phyloP scores from a whole-genome alignment of 2,113 vertebrate species.

The Kryptolebias marmoratus region DNA sequence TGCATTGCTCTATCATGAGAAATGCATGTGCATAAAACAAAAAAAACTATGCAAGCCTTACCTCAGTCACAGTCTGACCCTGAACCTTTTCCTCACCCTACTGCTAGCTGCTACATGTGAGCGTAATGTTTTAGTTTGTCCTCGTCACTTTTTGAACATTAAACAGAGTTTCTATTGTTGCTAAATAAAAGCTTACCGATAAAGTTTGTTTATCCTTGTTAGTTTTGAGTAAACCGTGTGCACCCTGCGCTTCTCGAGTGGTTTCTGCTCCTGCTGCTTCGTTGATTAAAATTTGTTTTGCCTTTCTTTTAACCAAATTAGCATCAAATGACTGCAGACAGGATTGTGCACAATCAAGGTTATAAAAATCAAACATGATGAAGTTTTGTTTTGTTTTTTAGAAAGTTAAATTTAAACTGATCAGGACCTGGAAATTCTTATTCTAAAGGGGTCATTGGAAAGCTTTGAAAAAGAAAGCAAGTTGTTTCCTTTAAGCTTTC shows the following conservation, averaged over 20 bases:
- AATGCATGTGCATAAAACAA: slow-evolving; percentile 55
- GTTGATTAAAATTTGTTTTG: too few species aligned
- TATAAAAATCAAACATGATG: too few species aligned
- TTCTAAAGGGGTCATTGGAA: too few species aligned
- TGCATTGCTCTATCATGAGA: slow-evolving; percentile 27
- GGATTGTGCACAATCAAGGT: too few species aligned
- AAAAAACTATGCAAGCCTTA: slow-evolving; percentile 70
- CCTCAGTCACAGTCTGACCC: slow-evolving; percentile 41
- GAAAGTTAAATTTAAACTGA: too few species aligned
- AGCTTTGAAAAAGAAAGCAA: too few species aligned
- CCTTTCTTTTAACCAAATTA: too few species aligned
- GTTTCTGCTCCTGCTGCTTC: too few species aligned
- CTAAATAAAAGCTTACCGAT: slow-evolving; percentile 76
- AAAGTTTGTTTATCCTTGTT: background rate
- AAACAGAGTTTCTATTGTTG: slow-evolving; percentile 75
- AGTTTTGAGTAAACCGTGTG: background rate
- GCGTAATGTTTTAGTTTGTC: background rate
- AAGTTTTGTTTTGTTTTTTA: too few species aligned
- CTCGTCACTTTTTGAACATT: slow-evolving; percentile 37
- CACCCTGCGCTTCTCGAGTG: background rate
- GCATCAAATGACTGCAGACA: too few species aligned
- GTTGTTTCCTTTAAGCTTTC: too few species aligned
- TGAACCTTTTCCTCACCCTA: slow-evolving; percentile 36
- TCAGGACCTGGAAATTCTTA: too few species aligned
- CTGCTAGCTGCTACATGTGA: slow-evolving; percentile 45